Conservation (phyloP, 92 coral and sea anemone species). For the Montipora capitata region DNA sequence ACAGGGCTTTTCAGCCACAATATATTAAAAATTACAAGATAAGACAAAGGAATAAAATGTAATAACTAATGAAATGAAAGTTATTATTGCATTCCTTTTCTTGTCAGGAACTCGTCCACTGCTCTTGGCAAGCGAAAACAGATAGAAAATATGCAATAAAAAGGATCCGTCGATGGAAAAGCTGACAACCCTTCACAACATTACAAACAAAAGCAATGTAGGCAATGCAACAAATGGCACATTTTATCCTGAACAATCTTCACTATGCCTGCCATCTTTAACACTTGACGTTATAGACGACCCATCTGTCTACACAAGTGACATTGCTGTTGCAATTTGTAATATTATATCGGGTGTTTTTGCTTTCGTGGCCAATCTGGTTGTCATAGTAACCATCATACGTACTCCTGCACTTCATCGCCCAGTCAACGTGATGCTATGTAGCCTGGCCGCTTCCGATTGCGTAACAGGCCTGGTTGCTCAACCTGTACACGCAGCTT, state of each 20-base stretch:
- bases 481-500: constrained; percentile 52
- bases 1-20: no score
- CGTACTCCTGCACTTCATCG: constrained; percentile 51
- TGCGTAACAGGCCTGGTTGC: constrained; percentile 63
- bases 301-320: constrained; percentile 18
- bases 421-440: constrained; percentile 67
- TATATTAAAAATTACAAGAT: no score
- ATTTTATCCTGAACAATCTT: background rate
- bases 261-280: background rate
- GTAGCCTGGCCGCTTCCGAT: constrained; percentile 66
- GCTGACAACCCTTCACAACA: background rate
- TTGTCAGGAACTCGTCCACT: no score
- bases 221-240: background rate
- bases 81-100: no score
- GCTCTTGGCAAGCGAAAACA: no score
- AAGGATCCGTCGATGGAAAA: background rate
- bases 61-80: no score
- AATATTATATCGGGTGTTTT: constrained; percentile 4
- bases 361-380: constrained; percentile 36
- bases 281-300: background rate
- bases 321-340: background rate
- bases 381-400: constrained; percentile 44
- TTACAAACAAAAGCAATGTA: background rate
- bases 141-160: no score
- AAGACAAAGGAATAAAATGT: no score